Percentiles rank a stretch among this genome's conserved stretches.
These are phyloP conservation scores for Neoascia interrupta DNA, from an alignment of 2,888 invertebrate genomes.

Conservation along the genomic window DNA sequence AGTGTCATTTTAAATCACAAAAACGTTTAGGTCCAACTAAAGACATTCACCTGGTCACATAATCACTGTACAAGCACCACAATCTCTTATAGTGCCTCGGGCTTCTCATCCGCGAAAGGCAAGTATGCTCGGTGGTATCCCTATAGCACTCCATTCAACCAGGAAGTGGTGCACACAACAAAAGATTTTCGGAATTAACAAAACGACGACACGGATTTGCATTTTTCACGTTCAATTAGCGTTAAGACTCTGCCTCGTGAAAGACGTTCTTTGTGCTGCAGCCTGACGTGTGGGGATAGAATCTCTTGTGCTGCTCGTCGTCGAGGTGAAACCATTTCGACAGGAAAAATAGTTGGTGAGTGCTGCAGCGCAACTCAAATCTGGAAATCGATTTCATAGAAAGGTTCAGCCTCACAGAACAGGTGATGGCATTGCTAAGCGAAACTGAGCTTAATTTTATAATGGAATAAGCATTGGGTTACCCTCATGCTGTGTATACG, in stretches of 20 bases:
- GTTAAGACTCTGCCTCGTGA: constrained; percentile 50
- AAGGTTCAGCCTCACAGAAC: constrained; percentile 43
- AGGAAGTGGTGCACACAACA: constrained; percentile 49
- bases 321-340: too few relatives aligned
- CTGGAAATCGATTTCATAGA: constrained; percentile 59
- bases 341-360: constrained; percentile 29
- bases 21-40: too few relatives aligned
- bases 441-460: constrained; percentile 65
- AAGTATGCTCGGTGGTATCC: constrained; percentile 29
- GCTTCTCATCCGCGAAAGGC: constrained; percentile 52
- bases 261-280: constrained; percentile 34
- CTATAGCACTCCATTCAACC: constrained; percentile 16
- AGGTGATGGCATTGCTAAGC: constrained; percentile 58
- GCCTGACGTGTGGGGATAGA: constrained; percentile 33
- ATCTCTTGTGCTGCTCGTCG: constrained; percentile 28
- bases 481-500: neutral
- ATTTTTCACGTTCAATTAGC: constrained; percentile 70
- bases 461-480: constrained; percentile 57
- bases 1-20: constrained; percentile 19
- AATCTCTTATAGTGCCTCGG: constrained; percentile 4
- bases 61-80: constrained; percentile 22
- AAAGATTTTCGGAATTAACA: constrained; percentile 63
- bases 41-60: constrained; percentile 29
- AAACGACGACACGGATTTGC: constrained; percentile 60
- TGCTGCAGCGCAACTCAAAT: constrained; percentile 30